These are phyloP conservation scores for Baccha elongata DNA, from an alignment of 2,888 invertebrate genomes.

Conservation along the genomic window DNA sequence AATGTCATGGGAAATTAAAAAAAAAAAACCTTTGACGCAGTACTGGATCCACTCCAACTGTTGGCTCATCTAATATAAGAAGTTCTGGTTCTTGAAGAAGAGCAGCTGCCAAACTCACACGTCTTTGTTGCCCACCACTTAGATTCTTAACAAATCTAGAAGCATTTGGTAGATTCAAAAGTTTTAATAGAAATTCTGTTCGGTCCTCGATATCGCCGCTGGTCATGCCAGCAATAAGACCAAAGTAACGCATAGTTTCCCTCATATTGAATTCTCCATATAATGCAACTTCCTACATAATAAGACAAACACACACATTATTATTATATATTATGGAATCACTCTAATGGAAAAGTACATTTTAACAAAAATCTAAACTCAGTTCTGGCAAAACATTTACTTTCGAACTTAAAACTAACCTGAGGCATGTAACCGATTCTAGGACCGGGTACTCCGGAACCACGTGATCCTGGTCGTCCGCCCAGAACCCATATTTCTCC, in stretches of 20 bases:
- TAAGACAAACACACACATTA: not conserved
- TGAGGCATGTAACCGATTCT: slow-evolving; percentile 95
- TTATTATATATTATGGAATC: slow-evolving; percentile 16
- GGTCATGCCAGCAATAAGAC: slow-evolving; percentile 90
- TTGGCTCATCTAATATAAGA: slow-evolving; percentile 95
- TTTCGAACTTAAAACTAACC: slow-evolving; percentile 82
- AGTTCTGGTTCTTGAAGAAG: slow-evolving; percentile 94
- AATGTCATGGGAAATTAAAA: slow-evolving; percentile 9
- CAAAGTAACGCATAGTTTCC: slow-evolving; percentile 93
- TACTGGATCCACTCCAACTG: slow-evolving; percentile 96
- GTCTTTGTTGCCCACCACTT: slow-evolving; percentile 94
- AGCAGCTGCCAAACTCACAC: slow-evolving; percentile 94
- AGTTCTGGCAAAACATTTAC: not conserved
- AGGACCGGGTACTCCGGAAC: slow-evolving; percentile 94
- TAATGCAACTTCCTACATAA: slow-evolving; percentile 87
- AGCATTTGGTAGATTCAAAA: slow-evolving; percentile 84
- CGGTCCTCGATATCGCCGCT: slow-evolving; percentile 87
- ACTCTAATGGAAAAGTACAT: slow-evolving; percentile 6
- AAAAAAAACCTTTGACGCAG: slow-evolving; percentile 88
- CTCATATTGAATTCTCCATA: slow-evolving; percentile 90
- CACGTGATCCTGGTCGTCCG: slow-evolving; percentile 90
- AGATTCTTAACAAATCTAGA: slow-evolving; percentile 88
- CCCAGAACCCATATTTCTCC: slow-evolving; percentile 94
- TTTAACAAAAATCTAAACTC: not conserved
- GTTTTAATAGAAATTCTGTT: slow-evolving; percentile 88